Percentiles rank a stretch among this genome's conserved stretches.
Conservation (phyloP, 2,113 vertebrate genomes). For the Aspidoscelis tigris region DNA sequence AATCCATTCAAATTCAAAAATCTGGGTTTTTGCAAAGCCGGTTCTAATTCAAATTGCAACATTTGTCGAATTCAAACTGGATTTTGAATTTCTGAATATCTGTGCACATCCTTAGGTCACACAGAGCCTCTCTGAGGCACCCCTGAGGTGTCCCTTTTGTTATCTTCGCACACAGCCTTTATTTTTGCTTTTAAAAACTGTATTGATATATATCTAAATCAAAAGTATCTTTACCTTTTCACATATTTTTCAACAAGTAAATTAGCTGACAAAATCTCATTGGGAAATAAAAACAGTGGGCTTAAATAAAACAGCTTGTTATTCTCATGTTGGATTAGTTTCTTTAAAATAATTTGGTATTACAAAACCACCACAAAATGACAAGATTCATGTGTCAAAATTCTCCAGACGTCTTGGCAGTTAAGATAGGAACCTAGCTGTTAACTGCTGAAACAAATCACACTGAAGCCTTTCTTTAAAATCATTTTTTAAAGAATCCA, state of each 20-base stretch:
- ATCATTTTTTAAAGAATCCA: neutral
- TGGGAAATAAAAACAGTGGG: constrained; percentile 69
- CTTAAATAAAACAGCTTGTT: constrained; percentile 66
- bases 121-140: no score
- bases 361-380: constrained; percentile 31
- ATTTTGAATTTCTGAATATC: no score
- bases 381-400: constrained; percentile 30
- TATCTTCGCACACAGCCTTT: no score
- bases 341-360: constrained; percentile 70
- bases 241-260: constrained; percentile 63
- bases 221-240: neutral
- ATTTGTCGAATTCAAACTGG: no score
- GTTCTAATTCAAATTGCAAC: no score
- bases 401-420: constrained; percentile 29
- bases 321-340: constrained; percentile 56
- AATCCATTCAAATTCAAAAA: no score
- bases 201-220: no score
- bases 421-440: constrained; percentile 26
- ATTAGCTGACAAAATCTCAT: constrained; percentile 72
- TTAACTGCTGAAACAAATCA: constrained; percentile 10
- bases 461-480: neutral
- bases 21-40: no score
- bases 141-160: no score
- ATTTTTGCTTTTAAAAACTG: no score
- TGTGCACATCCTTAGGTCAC: no score